Evolutionary conservation across 2,797 vertebrate genomes (phyloP), one percentile per base, ranked within the genome.

Genomic region (Melanotaenia trifasciata): DNA sequence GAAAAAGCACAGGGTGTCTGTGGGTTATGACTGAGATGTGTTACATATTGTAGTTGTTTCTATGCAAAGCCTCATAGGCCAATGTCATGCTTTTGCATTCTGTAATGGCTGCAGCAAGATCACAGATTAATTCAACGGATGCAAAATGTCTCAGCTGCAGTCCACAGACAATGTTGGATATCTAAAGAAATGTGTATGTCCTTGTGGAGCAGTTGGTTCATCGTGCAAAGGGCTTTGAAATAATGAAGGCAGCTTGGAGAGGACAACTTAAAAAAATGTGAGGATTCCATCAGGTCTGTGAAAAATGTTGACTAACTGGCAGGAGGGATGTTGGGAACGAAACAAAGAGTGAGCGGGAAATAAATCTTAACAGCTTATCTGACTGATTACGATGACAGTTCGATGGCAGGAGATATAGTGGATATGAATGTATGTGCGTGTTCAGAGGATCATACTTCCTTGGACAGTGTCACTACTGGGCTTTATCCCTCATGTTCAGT

Each of bases 71-170:
- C 58, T 90, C 74, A 64, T 58, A 6, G 26, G 63, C 82, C 90
- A 81, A 92, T 71, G 88, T 88, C 86, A 84, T 91, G 80, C 80
- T 65, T 64, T 81, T 89, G 79, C 79, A 74, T 87, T 90, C 73
- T 90, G 66, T 58, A 79, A 78, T 68, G 76, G 67, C 84, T 78
- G 75, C 68, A 76, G 87, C 69, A 47, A 78, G 81, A 90, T 85
- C 70, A 67, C 64, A 79, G 70, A 88, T 75, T 72, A 76, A 86
- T 83, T 85, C 72, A 72, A 72, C 3, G 71, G 82, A 80, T 84
- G 89, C 90, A 91, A 92, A 91, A 79, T 69, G 64, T 86, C 73
- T 76, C 40, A 38, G 81, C 84, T 68, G 8, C 69, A 75, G 76
- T 72, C 59, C 67, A 45, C 22, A 58, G 59, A 83, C 79, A 68